Conservation (phyloP, 2,797 vertebrate genomes). For the Xiphorhynchus erythropygius region DNA sequence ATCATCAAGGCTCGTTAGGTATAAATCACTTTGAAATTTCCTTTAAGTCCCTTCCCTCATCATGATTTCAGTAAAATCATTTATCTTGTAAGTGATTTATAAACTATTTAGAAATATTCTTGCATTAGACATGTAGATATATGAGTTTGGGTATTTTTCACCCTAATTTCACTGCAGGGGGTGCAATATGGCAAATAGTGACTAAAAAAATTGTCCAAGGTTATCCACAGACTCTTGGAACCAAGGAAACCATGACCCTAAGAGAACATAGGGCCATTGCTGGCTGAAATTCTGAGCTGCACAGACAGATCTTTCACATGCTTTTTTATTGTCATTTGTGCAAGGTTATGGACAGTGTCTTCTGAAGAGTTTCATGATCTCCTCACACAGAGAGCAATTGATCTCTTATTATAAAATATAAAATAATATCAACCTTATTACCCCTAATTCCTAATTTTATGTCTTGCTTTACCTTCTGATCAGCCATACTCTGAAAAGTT, state of each 20-base stretch:
- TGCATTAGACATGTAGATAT: background rate
- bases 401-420: background rate
- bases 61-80: background rate
- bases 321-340: background rate
- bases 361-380: background rate
- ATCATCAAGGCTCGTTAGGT: background rate
- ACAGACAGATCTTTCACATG: background rate
- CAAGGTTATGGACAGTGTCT: background rate
- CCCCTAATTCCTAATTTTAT: background rate
- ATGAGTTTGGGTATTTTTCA: rapidly evolving
- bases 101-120: background rate
- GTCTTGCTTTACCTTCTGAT: background rate
- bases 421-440: background rate
- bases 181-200: background rate
- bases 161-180: background rate
- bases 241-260: background rate
- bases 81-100: background rate
- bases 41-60: background rate
- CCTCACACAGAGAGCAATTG: background rate
- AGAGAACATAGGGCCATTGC: background rate
- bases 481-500: background rate
- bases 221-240: background rate
- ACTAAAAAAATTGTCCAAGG: background rate
- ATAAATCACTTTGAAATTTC: background rate
- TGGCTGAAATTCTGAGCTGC: background rate